Evolutionary conservation across 2,888 invertebrate species (phyloP).

Genomic region (Nephrotoma guestfalica): DNA sequence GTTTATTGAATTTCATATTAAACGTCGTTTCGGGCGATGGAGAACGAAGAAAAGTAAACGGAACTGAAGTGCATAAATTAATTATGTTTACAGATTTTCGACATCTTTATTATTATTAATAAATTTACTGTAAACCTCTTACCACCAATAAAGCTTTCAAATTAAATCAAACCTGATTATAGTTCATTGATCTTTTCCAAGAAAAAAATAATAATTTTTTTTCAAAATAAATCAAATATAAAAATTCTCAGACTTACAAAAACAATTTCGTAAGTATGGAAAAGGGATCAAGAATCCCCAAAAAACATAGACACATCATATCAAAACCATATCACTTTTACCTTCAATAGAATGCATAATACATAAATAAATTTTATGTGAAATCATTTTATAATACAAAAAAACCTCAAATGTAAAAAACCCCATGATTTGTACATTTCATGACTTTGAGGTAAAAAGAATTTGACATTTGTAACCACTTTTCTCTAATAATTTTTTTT

Average conservation of each 20-base stretch:
- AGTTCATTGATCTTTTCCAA: background rate
- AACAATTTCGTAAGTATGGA: background rate
- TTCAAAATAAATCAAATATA: background rate
- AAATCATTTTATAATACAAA: background rate
- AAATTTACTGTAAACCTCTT: too few relatives aligned
- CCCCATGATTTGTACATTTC: background rate
- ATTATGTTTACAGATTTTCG: too few relatives aligned
- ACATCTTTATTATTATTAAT: too few relatives aligned
- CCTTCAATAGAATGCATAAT: background rate
- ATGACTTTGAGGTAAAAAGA: background rate
- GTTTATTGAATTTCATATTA: too few relatives aligned
- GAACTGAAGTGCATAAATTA: too few relatives aligned
- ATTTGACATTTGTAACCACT: background rate
- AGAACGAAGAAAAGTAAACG: too few relatives aligned
- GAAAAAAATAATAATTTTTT: background rate
- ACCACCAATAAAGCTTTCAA: too few relatives aligned
- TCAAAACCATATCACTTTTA: background rate
- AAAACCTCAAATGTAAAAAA: background rate
- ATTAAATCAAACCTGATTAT: background rate
- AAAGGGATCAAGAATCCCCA: background rate
- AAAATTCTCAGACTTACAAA: background rate
- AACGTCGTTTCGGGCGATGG: too few relatives aligned
- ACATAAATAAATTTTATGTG: background rate
- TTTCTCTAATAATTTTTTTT: background rate
- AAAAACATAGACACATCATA: background rate